These are phyloP conservation scores for Acrocyrtus sp. DNA, from an alignment of 2,888 invertebrate genomes.

Conservation along the genomic window DNA sequence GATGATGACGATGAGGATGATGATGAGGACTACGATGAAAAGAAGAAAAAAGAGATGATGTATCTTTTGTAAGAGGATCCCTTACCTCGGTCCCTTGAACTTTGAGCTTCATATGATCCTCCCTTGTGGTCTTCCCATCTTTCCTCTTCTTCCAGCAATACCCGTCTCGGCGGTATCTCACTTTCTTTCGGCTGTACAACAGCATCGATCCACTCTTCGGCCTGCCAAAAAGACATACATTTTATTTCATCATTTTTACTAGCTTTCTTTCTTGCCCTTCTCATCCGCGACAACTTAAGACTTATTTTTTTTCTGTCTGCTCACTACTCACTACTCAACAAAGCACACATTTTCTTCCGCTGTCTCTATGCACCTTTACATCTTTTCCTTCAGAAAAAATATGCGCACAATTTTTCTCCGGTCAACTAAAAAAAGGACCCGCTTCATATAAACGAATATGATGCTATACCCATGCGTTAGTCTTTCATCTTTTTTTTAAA, in stretches of 20 bases:
- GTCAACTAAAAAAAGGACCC: too few relatives aligned
- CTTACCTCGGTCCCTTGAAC: conserved; percentile 94
- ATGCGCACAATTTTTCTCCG: too few relatives aligned
- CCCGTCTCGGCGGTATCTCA: conserved; percentile 93
- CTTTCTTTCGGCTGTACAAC: conserved; percentile 95
- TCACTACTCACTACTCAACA: too few relatives aligned
- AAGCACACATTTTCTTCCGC: too few relatives aligned
- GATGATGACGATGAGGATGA: too few relatives aligned
- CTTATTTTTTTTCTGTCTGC: too few relatives aligned
- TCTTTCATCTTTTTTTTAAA: too few relatives aligned
- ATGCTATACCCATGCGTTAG: too few relatives aligned
- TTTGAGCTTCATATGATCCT: conserved; percentile 99
- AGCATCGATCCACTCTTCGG: conserved; percentile 98
- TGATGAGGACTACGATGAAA: too few relatives aligned
- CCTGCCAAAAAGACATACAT: conserved; percentile 69
- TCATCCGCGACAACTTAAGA: conserved; percentile 37
- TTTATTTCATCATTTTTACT: conserved; percentile 43
- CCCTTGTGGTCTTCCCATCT: conserved; percentile 97
- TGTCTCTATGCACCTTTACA: too few relatives aligned
- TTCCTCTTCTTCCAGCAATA: conserved; percentile 99
- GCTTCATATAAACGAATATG: too few relatives aligned
- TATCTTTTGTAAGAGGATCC: conserved; percentile 6
- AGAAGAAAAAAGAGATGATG: background rate
- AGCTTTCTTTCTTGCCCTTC: conserved; percentile 10
- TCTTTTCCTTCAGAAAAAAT: too few relatives aligned